phyloP scores from a whole-genome alignment of 2,888 invertebrate species.

The Ecliptopera silaceata region DNA sequence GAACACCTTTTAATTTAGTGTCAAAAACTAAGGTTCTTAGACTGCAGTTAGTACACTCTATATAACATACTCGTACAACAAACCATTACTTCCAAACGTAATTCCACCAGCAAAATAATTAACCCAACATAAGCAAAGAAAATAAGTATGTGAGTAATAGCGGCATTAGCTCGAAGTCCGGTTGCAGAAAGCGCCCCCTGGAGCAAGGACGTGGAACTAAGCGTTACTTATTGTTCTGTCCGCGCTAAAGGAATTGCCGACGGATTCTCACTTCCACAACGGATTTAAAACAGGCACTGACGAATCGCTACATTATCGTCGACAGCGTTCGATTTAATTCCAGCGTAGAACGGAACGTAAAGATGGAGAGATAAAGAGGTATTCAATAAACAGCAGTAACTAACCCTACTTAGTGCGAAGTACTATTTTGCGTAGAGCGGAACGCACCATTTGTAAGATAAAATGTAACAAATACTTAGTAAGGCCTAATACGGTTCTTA shows the following conservation, averaged over 20 bases:
- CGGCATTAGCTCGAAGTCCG: conserved; percentile 36
- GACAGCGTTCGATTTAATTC: conserved; percentile 69
- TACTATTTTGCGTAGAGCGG: no score
- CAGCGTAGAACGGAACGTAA: conserved; percentile 38
- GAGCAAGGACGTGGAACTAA: conserved; percentile 53
- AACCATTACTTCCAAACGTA: conserved; percentile 7
- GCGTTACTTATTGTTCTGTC: conserved; percentile 68
- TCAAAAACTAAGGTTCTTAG: no score
- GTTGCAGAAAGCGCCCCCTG: conserved; percentile 36
- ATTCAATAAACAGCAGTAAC: conserved; percentile 27
- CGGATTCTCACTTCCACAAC: conserved; percentile 62
- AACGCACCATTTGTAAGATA: no score
- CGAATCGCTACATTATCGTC: conserved; percentile 72
- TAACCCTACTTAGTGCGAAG: no score
- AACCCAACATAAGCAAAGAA: conserved; percentile 26
- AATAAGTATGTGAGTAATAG: conserved; percentile 36
- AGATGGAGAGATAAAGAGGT: conserved; percentile 55
- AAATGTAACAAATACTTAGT: no score
- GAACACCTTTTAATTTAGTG: no score
- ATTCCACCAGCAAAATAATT: conserved; percentile 22
- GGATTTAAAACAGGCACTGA: conserved; percentile 73
- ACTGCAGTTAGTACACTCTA: no score
- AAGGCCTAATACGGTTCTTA: no score
- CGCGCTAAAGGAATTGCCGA: conserved; percentile 52
- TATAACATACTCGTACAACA: neutral